phyloP scores from a whole-genome alignment of 2,888 invertebrate species.

The Callimorpha dominula region DNA sequence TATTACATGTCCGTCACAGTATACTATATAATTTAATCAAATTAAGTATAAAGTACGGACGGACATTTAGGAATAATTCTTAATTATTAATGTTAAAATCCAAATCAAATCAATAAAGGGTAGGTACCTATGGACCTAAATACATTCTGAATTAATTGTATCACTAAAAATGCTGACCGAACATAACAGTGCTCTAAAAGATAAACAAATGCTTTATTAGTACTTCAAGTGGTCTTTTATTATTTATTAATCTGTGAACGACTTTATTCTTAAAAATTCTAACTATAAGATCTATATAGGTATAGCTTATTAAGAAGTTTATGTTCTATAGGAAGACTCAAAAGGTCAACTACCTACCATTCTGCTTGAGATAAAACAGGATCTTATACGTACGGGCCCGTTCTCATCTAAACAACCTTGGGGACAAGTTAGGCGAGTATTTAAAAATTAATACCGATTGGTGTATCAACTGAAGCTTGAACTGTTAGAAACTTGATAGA shows the following conservation, averaged over 20 bases:
- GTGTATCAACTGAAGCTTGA: slow-evolving; percentile 36
- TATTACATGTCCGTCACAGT: too few relatives aligned
- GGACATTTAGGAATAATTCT: background rate
- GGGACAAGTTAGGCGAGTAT: slow-evolving; percentile 38
- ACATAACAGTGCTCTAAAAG: too few relatives aligned
- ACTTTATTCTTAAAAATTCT: background rate
- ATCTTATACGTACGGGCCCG: slow-evolving; percentile 37
- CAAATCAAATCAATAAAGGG: too few relatives aligned
- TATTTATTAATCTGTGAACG: background rate
- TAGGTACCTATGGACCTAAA: too few relatives aligned
- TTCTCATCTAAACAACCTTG: slow-evolving; percentile 48
- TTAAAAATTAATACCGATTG: slow-evolving; percentile 33
- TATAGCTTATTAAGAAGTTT: background rate
- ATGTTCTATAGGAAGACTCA: slow-evolving; percentile 11
- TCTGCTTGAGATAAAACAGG: slow-evolving; percentile 36
- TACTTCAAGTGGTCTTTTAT: too few relatives aligned
- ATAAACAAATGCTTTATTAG: too few relatives aligned
- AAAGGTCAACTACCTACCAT: slow-evolving; percentile 35
- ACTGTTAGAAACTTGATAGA: slow-evolving; percentile 41
- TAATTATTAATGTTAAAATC: too few relatives aligned
- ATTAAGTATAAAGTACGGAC: background rate
- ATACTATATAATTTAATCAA: background rate
- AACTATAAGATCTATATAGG: background rate
- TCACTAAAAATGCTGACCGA: too few relatives aligned
- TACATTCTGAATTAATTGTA: too few relatives aligned